These are phyloP conservation scores for Scaptomyza polygonia DNA, from an alignment of 2,888 invertebrate genomes.

Conservation along the genomic window DNA sequence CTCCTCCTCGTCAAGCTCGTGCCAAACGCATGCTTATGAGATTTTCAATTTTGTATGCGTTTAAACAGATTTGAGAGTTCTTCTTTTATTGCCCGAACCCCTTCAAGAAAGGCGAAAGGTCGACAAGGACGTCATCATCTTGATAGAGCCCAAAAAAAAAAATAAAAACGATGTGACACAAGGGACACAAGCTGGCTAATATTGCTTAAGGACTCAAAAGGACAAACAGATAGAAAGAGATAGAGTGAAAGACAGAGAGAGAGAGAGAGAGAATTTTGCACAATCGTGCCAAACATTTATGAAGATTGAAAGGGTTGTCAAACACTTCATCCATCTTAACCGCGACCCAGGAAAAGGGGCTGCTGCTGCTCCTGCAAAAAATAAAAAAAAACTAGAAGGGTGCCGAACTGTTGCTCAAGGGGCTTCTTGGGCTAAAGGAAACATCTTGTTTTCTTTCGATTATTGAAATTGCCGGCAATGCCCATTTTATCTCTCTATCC, in stretches of 20 bases:
- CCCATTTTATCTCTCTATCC: conserved; percentile 47
- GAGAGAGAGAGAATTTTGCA: conserved; percentile 31
- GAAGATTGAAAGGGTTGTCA: conserved; percentile 84
- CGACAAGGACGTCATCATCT: conserved; percentile 62
- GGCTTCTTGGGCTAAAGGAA: conserved; percentile 37
- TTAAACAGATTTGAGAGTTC: conserved; percentile 74
- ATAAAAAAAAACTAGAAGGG: conserved; percentile 48
- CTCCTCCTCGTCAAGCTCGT: conserved; percentile 50
- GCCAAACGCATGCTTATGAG: conserved; percentile 81
- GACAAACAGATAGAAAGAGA: conserved; percentile 24
- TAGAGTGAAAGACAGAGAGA: not conserved
- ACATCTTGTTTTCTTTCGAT: conserved; percentile 82
- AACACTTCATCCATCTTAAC: conserved; percentile 81
- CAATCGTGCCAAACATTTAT: conserved; percentile 78
- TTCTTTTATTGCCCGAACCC: conserved; percentile 66
- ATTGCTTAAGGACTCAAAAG: conserved; percentile 46
- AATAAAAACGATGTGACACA: conserved; percentile 70
- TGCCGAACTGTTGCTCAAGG: conserved; percentile 56
- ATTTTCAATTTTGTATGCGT: conserved; percentile 82
- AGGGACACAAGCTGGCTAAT: conserved; percentile 75
- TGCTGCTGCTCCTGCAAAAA: conserved; percentile 13
- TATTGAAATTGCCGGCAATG: conserved; percentile 73
- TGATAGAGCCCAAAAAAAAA: conserved; percentile 60
- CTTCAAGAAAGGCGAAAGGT: conserved; percentile 52
- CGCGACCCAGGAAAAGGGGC: conserved; percentile 48